Evolutionary conservation across 2,113 vertebrate genomes (phyloP).

Genomic region (Pygathrix nemaeus): DNA sequence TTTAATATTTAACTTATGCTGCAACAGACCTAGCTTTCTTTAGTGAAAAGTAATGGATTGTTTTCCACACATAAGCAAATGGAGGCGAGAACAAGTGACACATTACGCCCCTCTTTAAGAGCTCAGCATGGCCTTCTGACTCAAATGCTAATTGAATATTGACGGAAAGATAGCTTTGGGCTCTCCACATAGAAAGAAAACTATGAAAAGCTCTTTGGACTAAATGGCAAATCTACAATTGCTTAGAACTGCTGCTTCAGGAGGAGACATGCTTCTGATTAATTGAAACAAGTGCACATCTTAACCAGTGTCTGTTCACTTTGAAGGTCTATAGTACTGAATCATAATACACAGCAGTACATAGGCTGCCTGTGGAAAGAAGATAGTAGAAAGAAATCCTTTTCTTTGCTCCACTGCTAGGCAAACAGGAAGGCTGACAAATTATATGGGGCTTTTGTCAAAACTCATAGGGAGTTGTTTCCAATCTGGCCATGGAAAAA

Average conservation of each 20-base stretch:
- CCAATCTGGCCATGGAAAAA: background rate
- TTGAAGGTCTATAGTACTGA: background rate
- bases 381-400: background rate
- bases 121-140: background rate
- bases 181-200: background rate
- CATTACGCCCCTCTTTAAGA: background rate
- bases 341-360: background rate
- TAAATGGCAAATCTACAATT: background rate
- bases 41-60: slow-evolving; percentile 22
- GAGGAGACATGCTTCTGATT: background rate
- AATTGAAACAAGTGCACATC: slow-evolving; percentile 40
- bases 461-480: background rate
- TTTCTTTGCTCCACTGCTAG: background rate
- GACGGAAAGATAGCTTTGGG: slow-evolving; percentile 49
- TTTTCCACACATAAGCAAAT: slow-evolving; percentile 3
- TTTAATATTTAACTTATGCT: slow-evolving; percentile 42
- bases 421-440: background rate
- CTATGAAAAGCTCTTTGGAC: slow-evolving; percentile 28
- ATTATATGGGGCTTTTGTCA: background rate
- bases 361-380: background rate
- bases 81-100: background rate
- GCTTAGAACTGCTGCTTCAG: background rate
- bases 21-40: background rate
- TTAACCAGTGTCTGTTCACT: background rate
- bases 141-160: slow-evolving; percentile 67